phyloP scores from a whole-genome alignment of 1,140 invertebrate genomes.

The Calycopis cecrops region DNA sequence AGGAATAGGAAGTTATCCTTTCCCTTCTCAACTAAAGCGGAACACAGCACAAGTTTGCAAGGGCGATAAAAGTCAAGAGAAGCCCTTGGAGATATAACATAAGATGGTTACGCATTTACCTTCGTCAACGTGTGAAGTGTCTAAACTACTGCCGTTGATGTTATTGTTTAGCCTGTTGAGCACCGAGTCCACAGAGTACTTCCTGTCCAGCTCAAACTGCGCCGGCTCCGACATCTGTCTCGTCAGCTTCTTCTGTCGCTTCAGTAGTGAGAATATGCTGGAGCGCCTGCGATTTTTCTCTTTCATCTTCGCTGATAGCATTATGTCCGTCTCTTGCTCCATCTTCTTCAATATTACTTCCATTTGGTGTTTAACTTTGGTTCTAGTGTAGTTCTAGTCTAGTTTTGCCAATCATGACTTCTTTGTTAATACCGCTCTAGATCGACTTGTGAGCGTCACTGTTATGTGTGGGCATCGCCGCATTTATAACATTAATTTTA shows the following conservation, averaged over 20 bases:
- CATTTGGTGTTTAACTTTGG: background rate
- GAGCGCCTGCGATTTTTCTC: conserved; percentile 49
- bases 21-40: too few species aligned
- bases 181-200: conserved; percentile 56
- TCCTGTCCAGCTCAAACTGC: conserved; percentile 31
- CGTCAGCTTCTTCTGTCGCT: conserved; percentile 45
- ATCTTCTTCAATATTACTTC: conserved; percentile 25
- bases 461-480: too few species aligned
- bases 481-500: too few species aligned
- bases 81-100: background rate
- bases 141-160: conserved; percentile 20
- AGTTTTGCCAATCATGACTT: background rate
- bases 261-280: conserved; percentile 54
- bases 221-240: conserved; percentile 47
- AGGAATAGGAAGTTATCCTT: too few species aligned
- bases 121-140: conserved; percentile 25
- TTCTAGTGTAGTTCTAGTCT: background rate
- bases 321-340: conserved; percentile 33
- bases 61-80: too few species aligned
- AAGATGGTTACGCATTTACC: too few species aligned
- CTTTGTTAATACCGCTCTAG: background rate
- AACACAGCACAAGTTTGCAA: too few species aligned
- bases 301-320: conserved; percentile 32
- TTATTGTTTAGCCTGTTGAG: conserved; percentile 25
- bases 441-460: background rate